Evolutionary conservation across 2,888 invertebrate species (phyloP).

Genomic region (Trachelus stipa): DNA sequence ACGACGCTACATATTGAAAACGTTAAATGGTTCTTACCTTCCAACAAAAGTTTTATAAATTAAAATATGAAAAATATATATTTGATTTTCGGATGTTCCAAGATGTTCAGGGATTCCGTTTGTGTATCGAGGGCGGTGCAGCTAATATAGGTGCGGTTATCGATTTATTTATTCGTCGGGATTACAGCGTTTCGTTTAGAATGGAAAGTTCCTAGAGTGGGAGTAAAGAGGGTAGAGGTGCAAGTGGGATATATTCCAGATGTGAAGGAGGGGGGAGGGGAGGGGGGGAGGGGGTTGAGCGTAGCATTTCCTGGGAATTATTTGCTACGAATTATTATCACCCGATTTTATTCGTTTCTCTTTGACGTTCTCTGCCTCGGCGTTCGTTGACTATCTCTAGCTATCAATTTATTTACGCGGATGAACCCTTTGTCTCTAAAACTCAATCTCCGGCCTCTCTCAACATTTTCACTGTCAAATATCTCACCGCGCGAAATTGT

Average conservation of each 20-base stretch:
- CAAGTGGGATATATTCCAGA: background rate
- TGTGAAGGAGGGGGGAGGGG: background rate
- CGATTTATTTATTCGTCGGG: background rate
- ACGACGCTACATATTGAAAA: too few species aligned
- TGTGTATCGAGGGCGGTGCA: background rate
- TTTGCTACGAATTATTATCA: background rate
- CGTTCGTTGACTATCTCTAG: background rate
- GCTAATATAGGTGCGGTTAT: background rate
- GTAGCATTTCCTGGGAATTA: background rate
- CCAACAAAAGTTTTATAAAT: too few species aligned
- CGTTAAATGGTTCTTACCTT: too few species aligned
- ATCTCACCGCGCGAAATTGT: background rate
- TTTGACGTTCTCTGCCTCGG: background rate
- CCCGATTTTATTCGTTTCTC: background rate
- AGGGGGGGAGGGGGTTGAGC: too few species aligned
- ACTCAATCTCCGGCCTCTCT: background rate
- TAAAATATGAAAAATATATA: too few species aligned
- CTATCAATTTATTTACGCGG: background rate
- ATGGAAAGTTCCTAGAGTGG: background rate
- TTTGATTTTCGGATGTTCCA: background rate
- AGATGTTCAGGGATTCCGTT: background rate
- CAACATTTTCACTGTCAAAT: background rate
- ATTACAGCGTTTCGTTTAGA: background rate
- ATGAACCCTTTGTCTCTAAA: background rate
- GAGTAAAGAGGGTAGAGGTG: background rate